phyloP scores from a whole-genome alignment of 1,140 invertebrate genomes.

The Bradynema listronoti region DNA sequence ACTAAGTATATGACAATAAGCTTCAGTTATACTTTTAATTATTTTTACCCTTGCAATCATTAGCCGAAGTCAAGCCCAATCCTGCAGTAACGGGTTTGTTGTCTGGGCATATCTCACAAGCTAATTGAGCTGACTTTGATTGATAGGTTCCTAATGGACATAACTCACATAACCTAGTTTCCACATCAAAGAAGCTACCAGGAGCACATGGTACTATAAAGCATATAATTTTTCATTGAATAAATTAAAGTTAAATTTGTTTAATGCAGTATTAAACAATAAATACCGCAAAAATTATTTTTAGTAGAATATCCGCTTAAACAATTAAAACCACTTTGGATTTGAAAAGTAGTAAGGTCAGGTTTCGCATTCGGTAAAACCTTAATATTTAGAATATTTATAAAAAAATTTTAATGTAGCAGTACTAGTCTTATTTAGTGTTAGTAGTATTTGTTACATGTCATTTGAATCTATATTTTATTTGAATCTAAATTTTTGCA shows the following conservation, averaged over 20 bases:
- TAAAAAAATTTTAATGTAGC: not conserved
- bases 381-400: too few relatives aligned
- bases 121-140: slow-evolving; percentile 84
- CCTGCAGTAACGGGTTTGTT: slow-evolving; percentile 16
- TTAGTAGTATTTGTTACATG: not conserved
- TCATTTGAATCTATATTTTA: slow-evolving; percentile 15
- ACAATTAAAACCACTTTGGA: slow-evolving; percentile 84
- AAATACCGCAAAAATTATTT: slow-evolving; percentile 76
- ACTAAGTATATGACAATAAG: slow-evolving; percentile 16
- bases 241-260: too few relatives aligned
- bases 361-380: slow-evolving; percentile 83
- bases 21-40: not conserved
- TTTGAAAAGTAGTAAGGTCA: slow-evolving; percentile 75
- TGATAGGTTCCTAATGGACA: slow-evolving; percentile 87
- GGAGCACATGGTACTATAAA: slow-evolving; percentile 76
- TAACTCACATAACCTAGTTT: slow-evolving; percentile 69
- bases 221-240: slow-evolving; percentile 11
- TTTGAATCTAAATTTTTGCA: too few relatives aligned
- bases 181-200: slow-evolving; percentile 76
- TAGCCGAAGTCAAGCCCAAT: slow-evolving; percentile 14
- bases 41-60: slow-evolving; percentile 75
- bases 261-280: slow-evolving; percentile 33
- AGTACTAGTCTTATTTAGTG: not conserved
- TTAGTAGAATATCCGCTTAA: slow-evolving; percentile 82
- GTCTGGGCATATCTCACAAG: slow-evolving; percentile 59